Evolutionary conservation across 2,888 invertebrate genomes (phyloP), one percentile per base, ranked within the genome.

Genomic region (Hirtodrosophila confusa): DNA sequence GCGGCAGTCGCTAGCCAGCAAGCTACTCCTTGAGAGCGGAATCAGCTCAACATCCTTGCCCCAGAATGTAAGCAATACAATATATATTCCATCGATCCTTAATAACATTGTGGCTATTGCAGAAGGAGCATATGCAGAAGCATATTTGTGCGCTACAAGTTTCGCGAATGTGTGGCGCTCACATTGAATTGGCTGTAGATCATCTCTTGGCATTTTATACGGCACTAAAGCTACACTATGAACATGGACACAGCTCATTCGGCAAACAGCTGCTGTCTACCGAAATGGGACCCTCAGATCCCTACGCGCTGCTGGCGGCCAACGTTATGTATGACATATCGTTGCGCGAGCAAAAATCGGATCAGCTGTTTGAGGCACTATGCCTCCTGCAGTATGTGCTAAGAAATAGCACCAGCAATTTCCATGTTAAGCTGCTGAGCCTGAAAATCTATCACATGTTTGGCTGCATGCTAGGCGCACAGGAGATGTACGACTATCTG

Each of bases 341-440:
- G 4, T 80, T 93, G 37, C 90, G 92, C 56, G 92, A 92, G 47
- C 90, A 93, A 39, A 93, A 92, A 67, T 93, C 94, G 0, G 91
- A 93, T 51, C 93, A 93, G 0, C 90, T 95, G 6, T 91, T 95
- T 17, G 94, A 94, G 67, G 95, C 95, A 0, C 90, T 96, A 3
- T 93, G 94, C 33, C 91, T 96, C 11, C 91, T 97, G 67, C 96
- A 97, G 86, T 93, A 94, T 88, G 94, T 95, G 33, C 92, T 97
- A 29, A 93, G 94, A 49, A 93, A 94, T 79, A 97, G 97, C 83
- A 96, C 97, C 0, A 95, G 96, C 74, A 98, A 97, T 92, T 97
- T 96, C 91, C 97, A 98, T 89, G 94, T 96, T 10, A 98, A 98
- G 91, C 92, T 98, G 77, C 92, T 98, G 41, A 93, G 97, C 6